Evolutionary conservation across 30 jellyfish, hydroid and myxozoan species (phyloP).

Genomic region (Haliclystus octoradiatus): DNA sequence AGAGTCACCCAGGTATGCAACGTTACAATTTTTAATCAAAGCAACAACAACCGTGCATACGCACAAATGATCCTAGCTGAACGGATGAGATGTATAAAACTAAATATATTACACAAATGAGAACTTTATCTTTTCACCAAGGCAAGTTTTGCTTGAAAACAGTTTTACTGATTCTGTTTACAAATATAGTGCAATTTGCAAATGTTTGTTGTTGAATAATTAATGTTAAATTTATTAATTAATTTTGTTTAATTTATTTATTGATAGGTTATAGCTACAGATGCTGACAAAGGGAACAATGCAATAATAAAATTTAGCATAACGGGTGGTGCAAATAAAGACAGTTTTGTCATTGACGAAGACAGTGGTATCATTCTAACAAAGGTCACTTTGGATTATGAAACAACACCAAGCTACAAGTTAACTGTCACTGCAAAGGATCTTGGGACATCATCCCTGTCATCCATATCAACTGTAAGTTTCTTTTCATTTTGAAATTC

Average conservation of each 20-base stretch:
- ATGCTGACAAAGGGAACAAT: conserved; percentile 48
- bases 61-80: too few species aligned
- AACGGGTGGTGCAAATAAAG: conserved; percentile 25
- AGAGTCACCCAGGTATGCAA: conserved; percentile 35
- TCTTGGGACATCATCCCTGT: conserved; percentile 36
- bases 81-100: too few species aligned
- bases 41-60: too few species aligned
- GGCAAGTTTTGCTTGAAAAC: too few species aligned
- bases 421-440: conserved; percentile 52
- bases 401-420: conserved; percentile 26
- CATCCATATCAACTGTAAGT: not conserved
- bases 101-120: too few species aligned
- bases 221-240: too few species aligned
- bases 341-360: conserved; percentile 23
- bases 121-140: too few species aligned
- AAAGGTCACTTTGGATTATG: conserved; percentile 20
- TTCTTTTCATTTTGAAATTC: too few species aligned
- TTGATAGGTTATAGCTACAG: conserved; percentile 30
- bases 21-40: not conserved
- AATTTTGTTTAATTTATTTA: too few species aligned
- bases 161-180: too few species aligned
- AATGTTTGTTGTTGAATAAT: too few species aligned
- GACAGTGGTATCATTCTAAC: conserved; percentile 30
- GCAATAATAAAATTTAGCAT: conserved; percentile 36
- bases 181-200: too few species aligned